Conservation (phyloP, 37 sponge, comb jelly and placozoan genomes). For the Ephydatia muelleri region DNA sequence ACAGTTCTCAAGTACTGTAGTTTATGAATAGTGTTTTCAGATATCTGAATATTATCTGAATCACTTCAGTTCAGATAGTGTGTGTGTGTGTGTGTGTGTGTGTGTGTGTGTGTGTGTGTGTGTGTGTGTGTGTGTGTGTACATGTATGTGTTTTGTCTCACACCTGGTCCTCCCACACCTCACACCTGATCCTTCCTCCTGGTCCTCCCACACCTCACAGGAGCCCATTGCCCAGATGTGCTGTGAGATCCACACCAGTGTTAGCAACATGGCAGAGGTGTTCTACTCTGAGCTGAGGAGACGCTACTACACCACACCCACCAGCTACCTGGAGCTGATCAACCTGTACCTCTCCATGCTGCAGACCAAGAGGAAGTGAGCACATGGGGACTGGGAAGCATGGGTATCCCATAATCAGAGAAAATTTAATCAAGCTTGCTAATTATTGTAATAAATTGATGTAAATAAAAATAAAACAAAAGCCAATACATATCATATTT, state of each 20-base stretch:
- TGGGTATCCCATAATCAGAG: no score
- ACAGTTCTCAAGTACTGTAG: neutral
- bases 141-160: no score
- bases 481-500: no score
- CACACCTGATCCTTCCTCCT: neutral
- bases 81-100: neutral
- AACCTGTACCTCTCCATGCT: conserved; percentile 93
- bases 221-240: conserved; percentile 83
- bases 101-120: no score
- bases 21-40: neutral
- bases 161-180: no score
- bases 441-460: no score
- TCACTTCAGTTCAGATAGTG: neutral
- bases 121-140: no score
- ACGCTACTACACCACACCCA: conserved; percentile 98
- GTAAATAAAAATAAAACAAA: no score
- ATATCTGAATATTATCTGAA: neutral
- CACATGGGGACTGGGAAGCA: no score
- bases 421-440: no score
- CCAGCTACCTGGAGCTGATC: conserved; percentile 98
- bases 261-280: conserved; percentile 85
- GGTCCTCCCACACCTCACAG: no score
- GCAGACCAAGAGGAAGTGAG: conserved; percentile 87
- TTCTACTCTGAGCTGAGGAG: conserved; percentile 94
- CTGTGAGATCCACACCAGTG: conserved; percentile 96